phyloP scores from a whole-genome alignment of 2,888 invertebrate species.

The Chrysotoxum bicinctum region DNA sequence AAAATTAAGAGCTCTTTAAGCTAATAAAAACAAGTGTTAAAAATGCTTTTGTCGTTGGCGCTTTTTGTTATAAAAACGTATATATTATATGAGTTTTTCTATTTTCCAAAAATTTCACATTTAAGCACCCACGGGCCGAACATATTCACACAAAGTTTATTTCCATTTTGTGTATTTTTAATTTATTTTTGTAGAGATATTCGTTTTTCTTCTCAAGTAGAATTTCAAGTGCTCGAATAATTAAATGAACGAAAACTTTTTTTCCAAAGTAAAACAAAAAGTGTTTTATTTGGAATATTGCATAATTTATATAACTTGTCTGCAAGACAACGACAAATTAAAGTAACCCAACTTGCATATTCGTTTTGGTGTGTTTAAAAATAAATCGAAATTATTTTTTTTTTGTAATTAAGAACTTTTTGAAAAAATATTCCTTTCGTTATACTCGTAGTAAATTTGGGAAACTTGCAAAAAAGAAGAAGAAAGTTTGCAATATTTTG shows the following conservation, averaged over 20 bases:
- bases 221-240: conserved; percentile 20
- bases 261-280: conserved; percentile 6
- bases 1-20: neutral
- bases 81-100: neutral
- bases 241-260: neutral
- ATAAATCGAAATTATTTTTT: conserved; percentile 47
- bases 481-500: conserved; percentile 32
- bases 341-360: conserved; percentile 37
- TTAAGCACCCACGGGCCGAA: conserved; percentile 24
- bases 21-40: neutral
- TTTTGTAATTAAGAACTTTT: conserved; percentile 14
- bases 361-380: conserved; percentile 40
- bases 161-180: conserved; percentile 59
- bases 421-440: conserved; percentile 22
- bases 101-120: conserved; percentile 43
- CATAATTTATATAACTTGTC: conserved; percentile 53
- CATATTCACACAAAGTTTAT: conserved; percentile 30
- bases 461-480: conserved; percentile 13
- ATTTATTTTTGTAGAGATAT: neutral
- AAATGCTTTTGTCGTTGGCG: neutral
- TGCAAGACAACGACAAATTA: conserved; percentile 28
- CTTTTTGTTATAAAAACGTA: neutral
- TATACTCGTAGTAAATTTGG: neutral
- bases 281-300: conserved; percentile 59
- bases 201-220: conserved; percentile 6